These are phyloP conservation scores for Monomorium pharaonis DNA, from an alignment of 1,140 invertebrate species.

Conservation along the genomic window DNA sequence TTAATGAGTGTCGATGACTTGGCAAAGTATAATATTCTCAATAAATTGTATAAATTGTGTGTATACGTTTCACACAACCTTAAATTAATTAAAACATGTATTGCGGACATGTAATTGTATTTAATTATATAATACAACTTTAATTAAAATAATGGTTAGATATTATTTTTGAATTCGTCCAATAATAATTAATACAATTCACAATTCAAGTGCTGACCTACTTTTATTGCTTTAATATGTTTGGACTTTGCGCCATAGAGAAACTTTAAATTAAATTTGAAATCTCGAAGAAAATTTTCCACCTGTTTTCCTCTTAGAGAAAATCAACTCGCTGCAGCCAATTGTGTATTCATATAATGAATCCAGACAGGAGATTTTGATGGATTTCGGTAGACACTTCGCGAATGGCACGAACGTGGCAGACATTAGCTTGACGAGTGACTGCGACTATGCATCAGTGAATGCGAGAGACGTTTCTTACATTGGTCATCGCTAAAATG, in stretches of 20 bases:
- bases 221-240: neutral
- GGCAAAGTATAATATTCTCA: constrained; percentile 23
- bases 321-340: neutral
- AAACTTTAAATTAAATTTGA: neutral
- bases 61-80: neutral
- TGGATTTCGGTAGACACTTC: constrained; percentile 31
- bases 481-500: constrained; percentile 30
- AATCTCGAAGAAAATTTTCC: neutral
- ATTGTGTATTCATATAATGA: constrained; percentile 7
- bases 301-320: neutral
- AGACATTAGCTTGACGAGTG: constrained; percentile 10
- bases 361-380: constrained; percentile 13
- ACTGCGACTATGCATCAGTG: neutral
- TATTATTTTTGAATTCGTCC: neutral
- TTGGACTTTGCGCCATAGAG: neutral
- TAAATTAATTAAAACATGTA: constrained; percentile 33
- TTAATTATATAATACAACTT: constrained; percentile 24
- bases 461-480: constrained; percentile 10
- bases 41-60: constrained; percentile 29
- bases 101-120: neutral
- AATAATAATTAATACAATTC: neutral
- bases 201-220: neutral
- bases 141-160: neutral
- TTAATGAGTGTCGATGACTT: neutral
- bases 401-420: constrained; percentile 33